phyloP scores from a whole-genome alignment of 1,140 invertebrate species.

The Streblospio benedicti region DNA sequence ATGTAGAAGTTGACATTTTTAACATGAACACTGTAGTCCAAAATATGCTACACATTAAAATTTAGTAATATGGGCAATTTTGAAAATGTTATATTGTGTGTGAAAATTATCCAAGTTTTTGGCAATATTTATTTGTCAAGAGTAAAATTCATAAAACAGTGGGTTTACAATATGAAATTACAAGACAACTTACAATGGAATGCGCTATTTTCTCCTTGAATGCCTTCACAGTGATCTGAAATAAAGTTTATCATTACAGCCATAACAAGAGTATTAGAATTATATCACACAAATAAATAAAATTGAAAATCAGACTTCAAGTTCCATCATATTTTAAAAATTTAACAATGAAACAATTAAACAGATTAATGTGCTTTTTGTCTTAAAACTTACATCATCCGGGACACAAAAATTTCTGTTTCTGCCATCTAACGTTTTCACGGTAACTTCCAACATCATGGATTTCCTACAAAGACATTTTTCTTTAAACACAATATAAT shows the following conservation, averaged over 20 bases:
- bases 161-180: conserved; percentile 31
- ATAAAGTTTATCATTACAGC: conserved; percentile 14
- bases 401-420: conserved; percentile 76
- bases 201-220: conserved; percentile 72
- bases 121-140: no score
- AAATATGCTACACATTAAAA: no score
- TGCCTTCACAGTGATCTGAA: conserved; percentile 67
- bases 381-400: conserved; percentile 66
- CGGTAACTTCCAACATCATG: conserved; percentile 70
- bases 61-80: no score
- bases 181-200: conserved; percentile 22
- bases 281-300: conserved; percentile 15
- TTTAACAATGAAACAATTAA: background rate
- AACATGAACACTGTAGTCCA: no score
- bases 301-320: conserved; percentile 5
- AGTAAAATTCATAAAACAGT: no score
- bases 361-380: background rate
- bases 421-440: conserved; percentile 86
- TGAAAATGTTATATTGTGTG: no score
- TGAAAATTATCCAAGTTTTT: no score
- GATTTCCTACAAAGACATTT: no score
- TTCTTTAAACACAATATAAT: no score
- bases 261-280: conserved; percentile 14
- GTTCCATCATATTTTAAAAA: background rate
- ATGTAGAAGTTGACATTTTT: no score